Percentiles rank a stretch among this genome's conserved stretches.
Evolutionary conservation across 2,888 invertebrate genomes (phyloP).

Genomic region (Drosophila kuntzei): DNA sequence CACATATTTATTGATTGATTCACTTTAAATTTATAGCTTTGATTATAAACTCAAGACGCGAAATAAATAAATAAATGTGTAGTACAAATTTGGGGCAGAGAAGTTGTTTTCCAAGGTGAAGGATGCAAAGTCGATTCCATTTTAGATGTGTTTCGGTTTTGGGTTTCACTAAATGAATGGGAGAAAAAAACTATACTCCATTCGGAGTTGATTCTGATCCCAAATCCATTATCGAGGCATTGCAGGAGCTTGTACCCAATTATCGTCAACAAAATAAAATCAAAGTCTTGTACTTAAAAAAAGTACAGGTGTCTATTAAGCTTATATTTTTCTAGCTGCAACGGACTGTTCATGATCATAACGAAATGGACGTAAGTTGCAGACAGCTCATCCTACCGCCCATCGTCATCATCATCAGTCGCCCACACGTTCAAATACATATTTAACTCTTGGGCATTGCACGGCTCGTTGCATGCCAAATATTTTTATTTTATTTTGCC

Average conservation of each 20-base stretch:
- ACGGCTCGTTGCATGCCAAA: slow-evolving; percentile 53
- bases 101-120: neutral
- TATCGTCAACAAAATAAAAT: no score
- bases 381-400: slow-evolving; percentile 4
- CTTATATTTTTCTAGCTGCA: neutral
- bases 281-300: no score
- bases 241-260: no score
- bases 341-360: slow-evolving; percentile 1
- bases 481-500: slow-evolving; percentile 15
- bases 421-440: slow-evolving; percentile 26
- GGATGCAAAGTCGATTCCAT: no score
- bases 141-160: neutral
- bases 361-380: neutral
- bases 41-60: slow-evolving; percentile 39
- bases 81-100: slow-evolving; percentile 35
- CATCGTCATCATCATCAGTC: slow-evolving; percentile 2
- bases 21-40: slow-evolving; percentile 44
- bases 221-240: no score
- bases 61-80: slow-evolving; percentile 58
- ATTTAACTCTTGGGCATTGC: slow-evolving; percentile 34
- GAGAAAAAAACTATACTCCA: neutral
- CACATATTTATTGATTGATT: slow-evolving; percentile 22
- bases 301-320: no score
- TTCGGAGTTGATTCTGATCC: no score
- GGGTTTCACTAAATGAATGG: neutral